These are phyloP conservation scores for Holothuria scabra DNA, from an alignment of 53 echinoderm and acorn worm genomes.

Conservation along the genomic window DNA sequence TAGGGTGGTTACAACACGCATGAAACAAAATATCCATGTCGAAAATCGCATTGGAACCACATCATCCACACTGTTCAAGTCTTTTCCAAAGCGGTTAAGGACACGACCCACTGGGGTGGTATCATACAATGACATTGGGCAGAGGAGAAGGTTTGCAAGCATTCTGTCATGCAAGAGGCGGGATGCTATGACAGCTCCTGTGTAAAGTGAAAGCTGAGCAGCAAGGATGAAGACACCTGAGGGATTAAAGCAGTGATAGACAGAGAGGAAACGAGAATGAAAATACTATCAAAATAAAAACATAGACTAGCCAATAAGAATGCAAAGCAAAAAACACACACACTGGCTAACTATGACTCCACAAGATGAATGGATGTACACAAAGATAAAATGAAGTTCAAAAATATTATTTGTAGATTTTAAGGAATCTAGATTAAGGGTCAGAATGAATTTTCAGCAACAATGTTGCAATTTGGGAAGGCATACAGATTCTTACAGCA, in stretches of 20 bases:
- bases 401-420: too few species aligned
- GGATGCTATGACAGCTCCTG: constrained; percentile 61
- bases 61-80: constrained; percentile 67
- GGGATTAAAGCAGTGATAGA: constrained; percentile 1
- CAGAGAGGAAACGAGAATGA: not conserved
- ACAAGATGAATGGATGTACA: too few species aligned
- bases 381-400: too few species aligned
- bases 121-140: constrained; percentile 82
- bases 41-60: constrained; percentile 58
- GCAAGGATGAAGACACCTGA: constrained; percentile 46
- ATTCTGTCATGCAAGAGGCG: constrained; percentile 56
- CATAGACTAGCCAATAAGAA: too few species aligned
- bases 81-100: constrained; percentile 82
- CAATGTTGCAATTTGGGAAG: too few species aligned
- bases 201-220: constrained; percentile 42
- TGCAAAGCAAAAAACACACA: too few species aligned
- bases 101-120: constrained; percentile 80
- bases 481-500: too few species aligned
- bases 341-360: too few species aligned
- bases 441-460: too few species aligned
- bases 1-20: constrained; percentile 43
- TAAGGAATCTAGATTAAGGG: too few species aligned
- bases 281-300: too few species aligned
- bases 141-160: constrained; percentile 61
- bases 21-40: constrained; percentile 45